These are phyloP conservation scores for Dimorphilus gyrociliatus DNA, from an alignment of 2,888 invertebrate species.

Conservation along the genomic window DNA sequence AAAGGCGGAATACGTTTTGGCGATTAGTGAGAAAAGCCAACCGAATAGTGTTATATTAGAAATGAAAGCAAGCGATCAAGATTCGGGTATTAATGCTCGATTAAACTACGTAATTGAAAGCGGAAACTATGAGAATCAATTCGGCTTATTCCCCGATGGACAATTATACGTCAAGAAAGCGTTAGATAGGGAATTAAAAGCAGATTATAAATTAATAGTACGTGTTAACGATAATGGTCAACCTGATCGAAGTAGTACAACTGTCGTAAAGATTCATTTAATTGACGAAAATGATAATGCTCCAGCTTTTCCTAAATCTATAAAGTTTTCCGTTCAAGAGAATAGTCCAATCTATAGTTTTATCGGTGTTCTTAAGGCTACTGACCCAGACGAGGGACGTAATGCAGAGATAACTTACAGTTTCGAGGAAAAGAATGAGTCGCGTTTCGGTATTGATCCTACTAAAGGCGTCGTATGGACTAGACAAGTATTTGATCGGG, in stretches of 20 bases:
- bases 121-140: conserved; percentile 67
- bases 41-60: conserved; percentile 55
- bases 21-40: conserved; percentile 68
- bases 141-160: conserved; percentile 89
- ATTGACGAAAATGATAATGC: conserved; percentile 36
- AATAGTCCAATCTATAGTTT: conserved; percentile 15
- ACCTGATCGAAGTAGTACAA: conserved; percentile 46
- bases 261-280: conserved; percentile 77
- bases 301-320: conserved; percentile 44
- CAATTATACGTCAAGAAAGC: conserved; percentile 67
- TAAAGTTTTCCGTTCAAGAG: conserved; percentile 21
- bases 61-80: conserved; percentile 22
- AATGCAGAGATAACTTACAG: conserved; percentile 73
- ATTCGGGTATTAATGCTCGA: conserved; percentile 21
- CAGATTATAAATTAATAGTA: conserved; percentile 75
- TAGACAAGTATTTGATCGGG: conserved; percentile 47
- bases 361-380: conserved; percentile 37
- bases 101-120: conserved; percentile 50
- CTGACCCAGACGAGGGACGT: conserved; percentile 67
- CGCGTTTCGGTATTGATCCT: conserved; percentile 65
- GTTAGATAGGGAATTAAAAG: conserved; percentile 72
- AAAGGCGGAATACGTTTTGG: conserved; percentile 77
- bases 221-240: conserved; percentile 55
- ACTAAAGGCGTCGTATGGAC: conserved; percentile 81
- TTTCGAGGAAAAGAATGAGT: conserved; percentile 52